Percentiles rank a stretch among this genome's conserved stretches.
These are phyloP conservation scores for Mastomys natalensis DNA, from an alignment of 2,113 vertebrate genomes.

Conservation along the genomic window DNA sequence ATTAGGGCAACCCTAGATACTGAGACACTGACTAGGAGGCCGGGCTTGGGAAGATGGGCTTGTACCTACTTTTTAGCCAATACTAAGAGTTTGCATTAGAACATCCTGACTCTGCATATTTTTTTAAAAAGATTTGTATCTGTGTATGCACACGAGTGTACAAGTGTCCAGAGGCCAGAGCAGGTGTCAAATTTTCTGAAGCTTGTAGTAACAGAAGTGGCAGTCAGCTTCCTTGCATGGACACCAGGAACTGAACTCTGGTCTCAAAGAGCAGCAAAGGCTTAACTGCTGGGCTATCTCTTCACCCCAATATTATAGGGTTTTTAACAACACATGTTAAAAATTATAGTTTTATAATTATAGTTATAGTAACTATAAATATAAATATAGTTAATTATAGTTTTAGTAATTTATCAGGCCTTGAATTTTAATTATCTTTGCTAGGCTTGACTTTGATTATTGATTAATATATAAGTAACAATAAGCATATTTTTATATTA, in stretches of 20 bases:
- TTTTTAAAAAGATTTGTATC: background rate
- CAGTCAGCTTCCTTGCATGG: background rate
- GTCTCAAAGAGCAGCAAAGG: background rate
- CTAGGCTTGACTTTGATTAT: constrained; percentile 13
- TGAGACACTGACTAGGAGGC: background rate
- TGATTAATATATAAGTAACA: constrained; percentile 21
- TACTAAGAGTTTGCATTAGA: background rate
- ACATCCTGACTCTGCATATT: background rate
- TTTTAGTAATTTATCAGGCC: constrained; percentile 22
- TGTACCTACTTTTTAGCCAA: background rate
- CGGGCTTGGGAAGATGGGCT: background rate
- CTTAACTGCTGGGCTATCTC: background rate
- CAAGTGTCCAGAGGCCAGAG: background rate
- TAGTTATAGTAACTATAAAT: too few species aligned
- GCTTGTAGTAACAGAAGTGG: background rate
- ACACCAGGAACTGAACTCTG: background rate
- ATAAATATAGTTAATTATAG: too few species aligned
- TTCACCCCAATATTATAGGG: background rate
- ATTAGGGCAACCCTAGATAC: background rate
- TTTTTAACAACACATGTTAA: background rate
- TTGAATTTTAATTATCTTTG: background rate
- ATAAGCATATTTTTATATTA: constrained; percentile 27
- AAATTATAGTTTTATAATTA: too few species aligned
- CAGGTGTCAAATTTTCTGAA: background rate
- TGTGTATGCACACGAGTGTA: background rate